Evolutionary conservation across 2,888 invertebrate genomes (phyloP), one percentile per base, ranked within the genome.

Genomic region (Caenorhabditis sp.): DNA sequence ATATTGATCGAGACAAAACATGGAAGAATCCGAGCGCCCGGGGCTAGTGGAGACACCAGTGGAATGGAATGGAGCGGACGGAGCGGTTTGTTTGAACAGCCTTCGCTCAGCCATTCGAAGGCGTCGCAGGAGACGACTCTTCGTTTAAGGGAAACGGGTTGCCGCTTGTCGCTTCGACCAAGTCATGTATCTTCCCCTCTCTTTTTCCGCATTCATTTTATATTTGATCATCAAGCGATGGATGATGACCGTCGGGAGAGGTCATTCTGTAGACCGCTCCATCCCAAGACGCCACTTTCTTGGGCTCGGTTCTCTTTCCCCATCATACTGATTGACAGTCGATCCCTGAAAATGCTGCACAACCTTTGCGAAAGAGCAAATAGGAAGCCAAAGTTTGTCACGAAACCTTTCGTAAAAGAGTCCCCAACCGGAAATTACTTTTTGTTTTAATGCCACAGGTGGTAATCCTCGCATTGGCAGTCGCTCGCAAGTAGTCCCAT

Each of bases 61-160:
- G 59, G 43, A 56, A 46, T 32, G 58, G 32, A 46, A 59, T 62
- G 50, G 53, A 63, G 50, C 50, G 52, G 39, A 35, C 37, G 30
- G 35, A 53, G 66, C 46, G 66, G 66, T 58, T 66, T 66, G 66
- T 66, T 66, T 66, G 66, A 66, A 66, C 66, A 66, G 48, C 66
- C 58, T 52, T 30, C 37, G 26, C 45, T 48, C 58, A 15, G 39
- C 27, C 32, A 17, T 39, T 41, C 46, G 56, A 46, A 37, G 46
- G 46, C 45, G 50, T 50, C 56, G 56, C 48, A 66, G 56, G 37
- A 55, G 46, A 56, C 37, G 48, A 55, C 27, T 13, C 27, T 26
- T n/a, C 45, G 66, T 35, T 20, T 50, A 58, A 24, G 37, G 32
- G 56, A 68, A 68, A 68, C 68, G 58, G 52, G 59, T 68, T 59